These are phyloP conservation scores for Invenusta paracnida DNA, from an alignment of 2,888 invertebrate genomes.

Conservation along the genomic window DNA sequence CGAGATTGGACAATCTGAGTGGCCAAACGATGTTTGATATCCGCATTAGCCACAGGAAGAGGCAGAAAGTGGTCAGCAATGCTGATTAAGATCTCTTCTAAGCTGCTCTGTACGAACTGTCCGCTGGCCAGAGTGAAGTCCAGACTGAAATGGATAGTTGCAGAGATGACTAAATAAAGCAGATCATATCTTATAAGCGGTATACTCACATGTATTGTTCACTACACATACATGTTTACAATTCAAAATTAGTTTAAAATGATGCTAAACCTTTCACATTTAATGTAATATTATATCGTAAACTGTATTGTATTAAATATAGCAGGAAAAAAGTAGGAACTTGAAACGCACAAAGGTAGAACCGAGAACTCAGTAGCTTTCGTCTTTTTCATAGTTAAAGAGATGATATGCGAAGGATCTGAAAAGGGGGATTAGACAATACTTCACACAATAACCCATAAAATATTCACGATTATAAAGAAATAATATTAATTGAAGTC, in stretches of 20 bases:
- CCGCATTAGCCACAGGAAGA: not conserved
- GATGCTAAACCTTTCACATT: too few species aligned
- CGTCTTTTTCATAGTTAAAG: not conserved
- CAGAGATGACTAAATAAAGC: too few species aligned
- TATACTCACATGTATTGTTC: too few species aligned
- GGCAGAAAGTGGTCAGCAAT: constrained; percentile 5
- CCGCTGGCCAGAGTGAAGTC: not conserved
- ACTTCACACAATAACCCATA: too few species aligned
- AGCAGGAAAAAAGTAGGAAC: not conserved
- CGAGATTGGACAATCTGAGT: not conserved
- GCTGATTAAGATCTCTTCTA: not conserved
- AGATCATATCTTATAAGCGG: too few species aligned
- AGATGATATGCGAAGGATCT: not conserved
- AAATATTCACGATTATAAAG: too few species aligned
- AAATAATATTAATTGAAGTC: too few species aligned
- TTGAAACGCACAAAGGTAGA: not conserved
- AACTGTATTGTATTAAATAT: not conserved
- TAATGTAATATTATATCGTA: not conserved
- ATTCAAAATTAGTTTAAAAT: too few species aligned
- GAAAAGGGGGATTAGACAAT: too few species aligned
- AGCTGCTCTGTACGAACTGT: not conserved
- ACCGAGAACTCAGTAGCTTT: not conserved
- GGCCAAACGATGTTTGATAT: not conserved
- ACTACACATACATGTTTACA: too few species aligned
- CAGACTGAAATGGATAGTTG: not conserved